Evolutionary conservation across 2,888 invertebrate genomes (phyloP), one percentile per base, ranked within the genome.

Genomic region (Iselma pallidipennis): DNA sequence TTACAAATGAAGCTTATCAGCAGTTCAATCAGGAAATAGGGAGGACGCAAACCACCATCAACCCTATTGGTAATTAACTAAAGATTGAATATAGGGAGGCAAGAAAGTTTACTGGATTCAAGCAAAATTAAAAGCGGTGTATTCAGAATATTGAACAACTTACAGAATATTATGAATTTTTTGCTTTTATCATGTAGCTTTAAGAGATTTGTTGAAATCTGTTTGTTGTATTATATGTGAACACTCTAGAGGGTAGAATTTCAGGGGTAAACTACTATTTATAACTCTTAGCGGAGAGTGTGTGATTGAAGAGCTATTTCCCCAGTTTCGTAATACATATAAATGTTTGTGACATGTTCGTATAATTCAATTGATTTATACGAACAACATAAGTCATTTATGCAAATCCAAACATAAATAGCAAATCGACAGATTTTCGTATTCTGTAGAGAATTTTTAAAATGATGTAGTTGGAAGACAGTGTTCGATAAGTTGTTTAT

Each of bases 1-100:
- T 56, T 51, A 61, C 61, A 61, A 52, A 61, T 56, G 56, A 61
- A 56, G 50, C 56, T 61, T 56, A 61, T 61, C 53, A 48, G 56
- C 33, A 55, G 42, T 45, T 61, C 56, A 52, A 52, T 49, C 25
- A 16, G 53, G 33, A 61, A 56, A 51, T 53, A 26, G 52, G 56
- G 56, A 26, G 26, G 52, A 33, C 14, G 26, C 26, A 28, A 52
- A 9, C 48, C 55, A 56, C 45, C 52, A 23, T 37, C 16, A 12
- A 29, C 37, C 16, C 60, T 51, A 55, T 56, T 48, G 49, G 54
- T 61, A 61, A 61, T 61, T 61, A 61, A 61, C 56, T 61, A 56
- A 49, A 52, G 50, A 61, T 61, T 61, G 61, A 61, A 56, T n/a
- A n/a, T 37, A 54, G 52, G 49, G 52, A 26, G 52, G 55, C 61